A percentile compares a stretch with the other conserved stretches of the same genome.
Evolutionary conservation across 2,113 vertebrate genomes (phyloP).

Genomic region (Nyctibius bracteatus): DNA sequence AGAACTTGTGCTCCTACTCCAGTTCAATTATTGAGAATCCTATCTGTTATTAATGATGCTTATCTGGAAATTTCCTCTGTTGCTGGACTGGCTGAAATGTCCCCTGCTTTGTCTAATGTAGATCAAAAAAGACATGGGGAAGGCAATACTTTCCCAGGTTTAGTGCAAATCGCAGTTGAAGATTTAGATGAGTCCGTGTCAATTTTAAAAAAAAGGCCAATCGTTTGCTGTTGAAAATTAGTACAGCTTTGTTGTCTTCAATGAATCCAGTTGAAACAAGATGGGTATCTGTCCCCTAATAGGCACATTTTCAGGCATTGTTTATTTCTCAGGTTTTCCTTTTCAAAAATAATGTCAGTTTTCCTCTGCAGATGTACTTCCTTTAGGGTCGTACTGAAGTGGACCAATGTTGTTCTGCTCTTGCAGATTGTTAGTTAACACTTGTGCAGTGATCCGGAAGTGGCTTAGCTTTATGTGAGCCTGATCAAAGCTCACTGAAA

Average conservation of each 20-base stretch:
- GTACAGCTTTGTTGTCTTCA: not conserved
- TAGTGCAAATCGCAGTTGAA: not conserved
- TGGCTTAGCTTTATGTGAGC: not conserved
- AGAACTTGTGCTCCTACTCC: not conserved
- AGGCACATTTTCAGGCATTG: not conserved
- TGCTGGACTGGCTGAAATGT: not conserved
- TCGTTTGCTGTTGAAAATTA: not conserved
- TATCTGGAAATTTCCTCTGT: not conserved
- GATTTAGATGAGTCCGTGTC: not conserved
- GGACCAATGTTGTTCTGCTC: not conserved
- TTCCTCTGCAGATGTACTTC: not conserved
- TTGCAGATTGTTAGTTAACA: not conserved
- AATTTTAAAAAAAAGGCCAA: not conserved
- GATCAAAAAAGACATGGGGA: not conserved
- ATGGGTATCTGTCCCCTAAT: not conserved
- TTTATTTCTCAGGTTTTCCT: constrained; percentile 12
- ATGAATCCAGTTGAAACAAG: not conserved
- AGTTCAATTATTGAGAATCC: not conserved
- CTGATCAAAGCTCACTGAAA: not conserved
- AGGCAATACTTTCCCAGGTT: not conserved
- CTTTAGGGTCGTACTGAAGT: not conserved
- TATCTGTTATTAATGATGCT: not conserved
- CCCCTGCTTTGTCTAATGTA: not conserved
- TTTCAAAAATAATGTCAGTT: not conserved
- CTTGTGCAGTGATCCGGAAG: not conserved